Evolutionary conservation across 2,113 vertebrate genomes (phyloP).

Genomic region (Hemichromis elongatus): DNA sequence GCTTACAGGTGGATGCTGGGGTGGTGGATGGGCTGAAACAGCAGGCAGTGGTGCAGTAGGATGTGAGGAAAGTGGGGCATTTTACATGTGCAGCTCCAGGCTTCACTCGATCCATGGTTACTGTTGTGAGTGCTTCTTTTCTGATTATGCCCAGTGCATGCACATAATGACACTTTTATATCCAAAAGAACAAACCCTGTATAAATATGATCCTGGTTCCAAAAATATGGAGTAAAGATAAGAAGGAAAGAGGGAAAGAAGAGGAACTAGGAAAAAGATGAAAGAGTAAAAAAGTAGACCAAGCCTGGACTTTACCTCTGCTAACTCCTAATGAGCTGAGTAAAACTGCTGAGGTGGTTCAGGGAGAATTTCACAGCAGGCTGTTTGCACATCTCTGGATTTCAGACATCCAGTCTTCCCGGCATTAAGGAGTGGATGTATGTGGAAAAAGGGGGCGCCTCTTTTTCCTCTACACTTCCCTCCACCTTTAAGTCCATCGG

Average conservation of each 20-base stretch:
- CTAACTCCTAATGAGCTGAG: conserved; percentile 29
- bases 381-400: conserved; percentile 21
- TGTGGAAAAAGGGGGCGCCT: not conserved
- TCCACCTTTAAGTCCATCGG: not conserved
- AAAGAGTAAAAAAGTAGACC: conserved; percentile 2
- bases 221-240: not conserved
- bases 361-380: conserved; percentile 9
- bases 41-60: not conserved
- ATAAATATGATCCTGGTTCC: not conserved
- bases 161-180: not conserved
- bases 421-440: not conserved
- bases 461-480: not conserved
- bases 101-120: rapidly evolving
- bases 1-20: not conserved
- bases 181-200: not conserved
- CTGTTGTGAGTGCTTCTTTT: not conserved
- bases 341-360: conserved; percentile 29
- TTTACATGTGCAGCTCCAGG: not conserved
- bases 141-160: rapidly evolving
- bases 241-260: not conserved
- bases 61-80: not conserved
- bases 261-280: not conserved
- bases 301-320: conserved; percentile 23
- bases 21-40: not conserved
- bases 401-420: conserved; percentile 11